Conservation (phyloP, 2,113 vertebrate species). For the human region GRCh38 chr5:145666501-145667000, state of each 20-base stretch:
- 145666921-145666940: conserved; percentile 59
- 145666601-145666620: conserved; percentile 22
- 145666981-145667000: conserved; percentile 36
- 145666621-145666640: neutral
- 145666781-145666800: conserved; percentile 55
- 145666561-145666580: neutral
- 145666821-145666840: conserved; percentile 63
- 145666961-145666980: neutral
- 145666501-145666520: neutral
- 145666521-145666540: neutral
- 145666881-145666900: conserved; percentile 38
- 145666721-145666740: conserved; percentile 35
- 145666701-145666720: conserved; percentile 43
- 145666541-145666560: neutral
- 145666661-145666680: neutral
- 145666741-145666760: conserved; percentile 23
- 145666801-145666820: conserved; percentile 56
- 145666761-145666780: conserved; percentile 50
- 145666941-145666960: conserved; percentile 53
- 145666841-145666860: conserved; percentile 71
- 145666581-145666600: neutral
- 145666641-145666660: neutral
- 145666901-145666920: conserved; percentile 48
- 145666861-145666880: conserved; percentile 71
- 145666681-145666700: conserved; percentile 51